A percentile compares a stretch with the other conserved stretches of the same genome.
Conservation (phyloP, 2,888 invertebrate genomes). For the Geophilus truncorum region DNA sequence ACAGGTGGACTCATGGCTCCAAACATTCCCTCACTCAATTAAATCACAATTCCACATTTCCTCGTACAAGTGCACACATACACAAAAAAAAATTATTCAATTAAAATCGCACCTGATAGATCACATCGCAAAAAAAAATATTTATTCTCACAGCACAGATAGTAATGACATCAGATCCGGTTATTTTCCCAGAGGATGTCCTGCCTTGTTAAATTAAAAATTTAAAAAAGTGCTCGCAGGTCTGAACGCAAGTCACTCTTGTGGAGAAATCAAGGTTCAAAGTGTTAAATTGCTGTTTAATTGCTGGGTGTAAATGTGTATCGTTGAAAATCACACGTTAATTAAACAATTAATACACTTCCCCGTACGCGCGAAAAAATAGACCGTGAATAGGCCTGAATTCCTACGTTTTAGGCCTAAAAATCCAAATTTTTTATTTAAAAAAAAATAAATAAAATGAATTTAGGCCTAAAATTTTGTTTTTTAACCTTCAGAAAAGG, state of each 20-base stretch:
- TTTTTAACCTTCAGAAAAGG: background rate
- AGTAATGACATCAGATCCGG: conserved; percentile 5
- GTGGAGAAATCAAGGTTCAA: background rate
- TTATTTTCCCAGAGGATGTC: conserved; percentile 12
- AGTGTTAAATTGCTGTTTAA: background rate
- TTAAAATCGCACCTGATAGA: background rate
- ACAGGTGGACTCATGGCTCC: background rate
- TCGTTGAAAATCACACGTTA: no score
- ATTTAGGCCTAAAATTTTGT: no score
- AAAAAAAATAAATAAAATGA: no score
- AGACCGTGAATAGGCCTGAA: no score
- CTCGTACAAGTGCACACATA: no score
- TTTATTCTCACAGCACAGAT: background rate
- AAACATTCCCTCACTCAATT: no score
- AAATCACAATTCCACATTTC: conserved; percentile 1
- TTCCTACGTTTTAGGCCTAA: no score
- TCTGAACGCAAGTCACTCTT: background rate
- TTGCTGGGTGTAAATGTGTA: no score
- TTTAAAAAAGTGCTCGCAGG: background rate
- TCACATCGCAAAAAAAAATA: conserved; percentile 7
- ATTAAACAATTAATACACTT: no score
- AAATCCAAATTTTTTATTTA: no score
- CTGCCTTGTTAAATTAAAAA: background rate
- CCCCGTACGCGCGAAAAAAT: no score
- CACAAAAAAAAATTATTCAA: background rate